phyloP scores from a whole-genome alignment of 1,140 invertebrate species.

The Metopolophium dirhodum region DNA sequence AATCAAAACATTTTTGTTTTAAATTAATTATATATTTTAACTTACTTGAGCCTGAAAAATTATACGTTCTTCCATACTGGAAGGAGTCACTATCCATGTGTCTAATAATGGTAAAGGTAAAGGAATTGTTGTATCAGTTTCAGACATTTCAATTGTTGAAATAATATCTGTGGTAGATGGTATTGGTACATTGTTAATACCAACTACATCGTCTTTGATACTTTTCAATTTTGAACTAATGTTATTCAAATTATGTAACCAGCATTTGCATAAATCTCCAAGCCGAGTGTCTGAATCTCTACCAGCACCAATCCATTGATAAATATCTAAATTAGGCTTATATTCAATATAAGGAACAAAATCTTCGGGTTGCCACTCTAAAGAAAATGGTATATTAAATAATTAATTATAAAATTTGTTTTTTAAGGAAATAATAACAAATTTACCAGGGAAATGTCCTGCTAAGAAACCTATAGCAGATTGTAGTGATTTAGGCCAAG shows the following conservation, averaged over 20 bases:
- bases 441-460: slow-evolving; percentile 77
- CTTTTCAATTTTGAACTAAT: slow-evolving; percentile 46
- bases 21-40: background rate
- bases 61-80: slow-evolving; percentile 77
- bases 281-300: slow-evolving; percentile 86
- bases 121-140: slow-evolving; percentile 61
- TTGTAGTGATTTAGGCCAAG: slow-evolving; percentile 67
- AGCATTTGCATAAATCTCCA: slow-evolving; percentile 75
- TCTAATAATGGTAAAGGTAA: slow-evolving; percentile 65
- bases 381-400: slow-evolving; percentile 48
- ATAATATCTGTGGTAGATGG: slow-evolving; percentile 20
- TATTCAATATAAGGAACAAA: slow-evolving; percentile 94
- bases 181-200: background rate
- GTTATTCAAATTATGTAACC: slow-evolving; percentile 64
- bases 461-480: slow-evolving; percentile 86
- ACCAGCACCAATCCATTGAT: slow-evolving; percentile 96
- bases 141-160: slow-evolving; percentile 28
- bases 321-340: slow-evolving; percentile 75
- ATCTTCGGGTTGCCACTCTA: slow-evolving; percentile 78
- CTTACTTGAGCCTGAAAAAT: slow-evolving; percentile 79
- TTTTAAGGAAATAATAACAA: background rate
- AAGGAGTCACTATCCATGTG: slow-evolving; percentile 79
- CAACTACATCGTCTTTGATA: slow-evolving; percentile 13
- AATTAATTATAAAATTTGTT: background rate
- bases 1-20: slow-evolving; percentile 34